Evolutionary conservation across 2,888 invertebrate species (phyloP).

Genomic region (Abrostola triplasia): DNA sequence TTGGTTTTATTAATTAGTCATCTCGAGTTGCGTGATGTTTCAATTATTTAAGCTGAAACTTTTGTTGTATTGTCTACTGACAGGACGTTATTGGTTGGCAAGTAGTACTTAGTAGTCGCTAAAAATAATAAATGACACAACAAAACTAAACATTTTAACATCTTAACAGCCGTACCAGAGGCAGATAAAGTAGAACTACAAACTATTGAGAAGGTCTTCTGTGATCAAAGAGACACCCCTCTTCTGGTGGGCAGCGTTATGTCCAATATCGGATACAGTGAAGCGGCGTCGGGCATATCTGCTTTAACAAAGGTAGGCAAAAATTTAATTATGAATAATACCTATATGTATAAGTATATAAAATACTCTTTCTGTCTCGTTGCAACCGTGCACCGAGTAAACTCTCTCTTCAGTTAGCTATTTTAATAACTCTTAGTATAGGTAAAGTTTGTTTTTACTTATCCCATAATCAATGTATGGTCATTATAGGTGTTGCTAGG

Average conservation of each 20-base stretch:
- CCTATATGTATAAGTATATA: not conserved
- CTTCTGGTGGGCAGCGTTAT: not conserved
- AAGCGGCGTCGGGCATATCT: not conserved
- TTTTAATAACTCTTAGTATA: not conserved
- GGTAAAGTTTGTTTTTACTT: not conserved
- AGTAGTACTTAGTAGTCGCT: no score
- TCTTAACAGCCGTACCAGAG: not conserved
- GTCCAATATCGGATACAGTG: not conserved
- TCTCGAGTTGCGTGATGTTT: no score
- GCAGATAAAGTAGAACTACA: not conserved
- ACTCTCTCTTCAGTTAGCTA: conserved; percentile 82
- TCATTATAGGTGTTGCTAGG: conserved; percentile 82
- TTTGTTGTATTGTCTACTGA: no score
- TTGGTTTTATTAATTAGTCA: no score
- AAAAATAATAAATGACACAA: no score
- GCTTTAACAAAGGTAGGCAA: not conserved
- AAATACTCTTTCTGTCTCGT: not conserved
- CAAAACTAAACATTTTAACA: not conserved
- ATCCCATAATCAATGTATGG: not conserved
- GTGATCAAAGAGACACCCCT: not conserved
- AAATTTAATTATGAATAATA: not conserved
- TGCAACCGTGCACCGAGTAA: no score
- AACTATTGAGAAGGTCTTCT: not conserved
- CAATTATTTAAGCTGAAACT: no score
- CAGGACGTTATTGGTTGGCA: no score